Percentiles rank a stretch among this genome's conserved stretches.
These are phyloP conservation scores for Mamestra brassicae DNA, from an alignment of 2,888 invertebrate genomes.

Conservation along the genomic window DNA sequence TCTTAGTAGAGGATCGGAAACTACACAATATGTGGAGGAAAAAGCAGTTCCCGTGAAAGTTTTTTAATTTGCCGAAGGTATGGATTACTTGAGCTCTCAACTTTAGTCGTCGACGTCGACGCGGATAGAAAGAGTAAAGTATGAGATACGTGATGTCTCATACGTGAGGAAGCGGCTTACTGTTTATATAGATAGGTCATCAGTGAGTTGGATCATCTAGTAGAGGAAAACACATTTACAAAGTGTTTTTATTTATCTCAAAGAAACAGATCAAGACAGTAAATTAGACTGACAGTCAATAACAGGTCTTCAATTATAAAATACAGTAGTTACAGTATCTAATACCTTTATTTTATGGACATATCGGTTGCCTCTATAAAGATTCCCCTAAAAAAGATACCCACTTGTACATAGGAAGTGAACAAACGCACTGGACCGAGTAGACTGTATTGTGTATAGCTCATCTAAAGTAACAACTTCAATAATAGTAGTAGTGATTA, in stretches of 20 bases:
- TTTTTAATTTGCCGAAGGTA: constrained; percentile 52
- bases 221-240: no score
- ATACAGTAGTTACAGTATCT: no score
- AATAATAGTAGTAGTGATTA: no score
- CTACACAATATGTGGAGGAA: constrained; percentile 30
- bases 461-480: no score
- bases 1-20: constrained; percentile 17
- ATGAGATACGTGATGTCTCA: constrained; percentile 14
- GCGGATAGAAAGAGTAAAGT: neutral
- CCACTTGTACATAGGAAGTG: neutral
- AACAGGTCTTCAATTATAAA: no score
- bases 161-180: neutral
- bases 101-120: constrained; percentile 23
- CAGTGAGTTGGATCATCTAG: neutral
- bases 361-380: no score
- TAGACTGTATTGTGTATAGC: neutral
- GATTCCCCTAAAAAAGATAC: no score
- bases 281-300: no score
- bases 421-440: neutral
- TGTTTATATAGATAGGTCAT: neutral
- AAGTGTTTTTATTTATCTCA: no score
- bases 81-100: constrained; percentile 49
- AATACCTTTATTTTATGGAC: no score
- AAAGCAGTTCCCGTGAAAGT: constrained; percentile 36
- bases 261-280: no score